Conservation (phyloP, 53 echinoderm and acorn worm genomes). For the Zoroaster sp. region DNA sequence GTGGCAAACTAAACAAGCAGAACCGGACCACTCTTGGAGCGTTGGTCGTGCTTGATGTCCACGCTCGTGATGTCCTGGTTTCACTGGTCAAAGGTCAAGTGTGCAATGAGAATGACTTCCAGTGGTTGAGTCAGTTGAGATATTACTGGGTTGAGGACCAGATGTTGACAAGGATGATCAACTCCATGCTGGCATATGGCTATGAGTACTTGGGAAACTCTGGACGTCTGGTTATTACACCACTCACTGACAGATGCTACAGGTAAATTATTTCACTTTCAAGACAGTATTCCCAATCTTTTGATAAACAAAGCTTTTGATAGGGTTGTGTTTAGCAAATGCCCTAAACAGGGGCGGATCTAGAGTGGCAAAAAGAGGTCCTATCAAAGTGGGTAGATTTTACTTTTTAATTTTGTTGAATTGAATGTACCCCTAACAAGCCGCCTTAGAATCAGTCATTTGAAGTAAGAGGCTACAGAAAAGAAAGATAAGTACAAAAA, state of each 20-base stretch:
- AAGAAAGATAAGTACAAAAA: no score
- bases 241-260: constrained; percentile 98
- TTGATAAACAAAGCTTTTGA: neutral
- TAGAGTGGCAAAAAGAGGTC: no score
- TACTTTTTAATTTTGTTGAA: no score
- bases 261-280: no score
- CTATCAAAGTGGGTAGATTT: no score
- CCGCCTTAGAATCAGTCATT: no score
- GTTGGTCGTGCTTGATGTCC: constrained; percentile 96
- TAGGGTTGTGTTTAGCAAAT: neutral
- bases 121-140: constrained; percentile 94
- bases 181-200: constrained; percentile 96
- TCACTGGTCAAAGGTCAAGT: constrained; percentile 77
- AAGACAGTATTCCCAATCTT: no score
- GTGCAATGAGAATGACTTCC: constrained; percentile 88
- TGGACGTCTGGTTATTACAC: constrained; percentile 95
- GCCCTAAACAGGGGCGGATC: no score
- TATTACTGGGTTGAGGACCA: constrained; percentile 95
- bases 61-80: constrained; percentile 87
- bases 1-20: constrained; percentile 98
- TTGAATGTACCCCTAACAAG: no score
- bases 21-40: constrained; percentile 98
- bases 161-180: constrained; percentile 96
- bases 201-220: constrained; percentile 98
- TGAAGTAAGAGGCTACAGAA: no score